Percentiles rank a stretch among this genome's conserved stretches.
phyloP scores from a whole-genome alignment of 2,113 vertebrate species.

The Sakesphorus luctuosus region DNA sequence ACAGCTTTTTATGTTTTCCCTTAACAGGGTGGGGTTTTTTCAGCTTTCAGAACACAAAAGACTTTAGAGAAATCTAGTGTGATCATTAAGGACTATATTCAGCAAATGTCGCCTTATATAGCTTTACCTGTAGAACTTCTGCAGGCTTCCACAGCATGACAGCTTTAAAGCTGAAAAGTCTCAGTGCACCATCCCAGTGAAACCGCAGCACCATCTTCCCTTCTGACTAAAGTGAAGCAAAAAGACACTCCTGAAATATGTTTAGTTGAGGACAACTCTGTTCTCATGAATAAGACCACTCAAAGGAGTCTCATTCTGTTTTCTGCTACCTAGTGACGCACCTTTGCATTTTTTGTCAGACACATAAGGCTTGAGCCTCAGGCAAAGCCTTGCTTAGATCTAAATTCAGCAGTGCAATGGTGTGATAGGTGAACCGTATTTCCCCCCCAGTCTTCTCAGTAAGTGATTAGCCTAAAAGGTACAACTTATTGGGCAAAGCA shows the following conservation, averaged over 20 bases:
- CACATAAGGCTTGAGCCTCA: neutral
- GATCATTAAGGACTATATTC: too few species aligned
- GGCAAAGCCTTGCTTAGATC: neutral
- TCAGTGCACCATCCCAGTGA: neutral
- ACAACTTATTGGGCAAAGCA: neutral
- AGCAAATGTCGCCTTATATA: too few species aligned
- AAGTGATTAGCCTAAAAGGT: neutral
- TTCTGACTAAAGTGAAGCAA: neutral
- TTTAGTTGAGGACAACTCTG: neutral
- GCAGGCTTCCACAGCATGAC: neutral
- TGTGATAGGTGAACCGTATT: neutral
- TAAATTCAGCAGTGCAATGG: neutral
- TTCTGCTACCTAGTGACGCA: neutral
- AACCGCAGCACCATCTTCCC: neutral
- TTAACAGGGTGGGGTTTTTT: too few species aligned
- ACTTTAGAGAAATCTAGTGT: too few species aligned
- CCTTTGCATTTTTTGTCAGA: neutral
- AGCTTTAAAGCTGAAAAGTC: neutral
- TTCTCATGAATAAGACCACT: neutral
- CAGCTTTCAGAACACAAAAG: too few species aligned
- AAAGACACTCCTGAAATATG: neutral
- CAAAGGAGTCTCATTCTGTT: neutral
- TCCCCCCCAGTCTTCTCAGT: rapidly evolving
- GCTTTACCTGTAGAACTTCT: neutral
- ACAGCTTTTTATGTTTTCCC: too few species aligned